These are phyloP conservation scores for Zaprionus nigranus DNA, from an alignment of 1,140 invertebrate genomes.

Conservation along the genomic window DNA sequence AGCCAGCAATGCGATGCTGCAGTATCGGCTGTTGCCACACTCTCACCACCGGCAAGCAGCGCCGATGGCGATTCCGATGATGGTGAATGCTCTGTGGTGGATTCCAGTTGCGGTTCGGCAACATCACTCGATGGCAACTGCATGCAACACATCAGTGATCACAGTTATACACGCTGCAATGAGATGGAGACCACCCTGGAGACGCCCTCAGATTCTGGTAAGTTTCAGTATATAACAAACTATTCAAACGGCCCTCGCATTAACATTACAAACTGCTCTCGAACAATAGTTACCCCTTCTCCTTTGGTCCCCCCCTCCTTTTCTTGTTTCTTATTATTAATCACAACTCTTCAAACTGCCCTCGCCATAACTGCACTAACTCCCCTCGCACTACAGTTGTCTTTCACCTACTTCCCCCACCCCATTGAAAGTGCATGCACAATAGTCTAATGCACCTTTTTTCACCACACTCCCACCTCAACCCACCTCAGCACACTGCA, in stretches of 20 bases:
- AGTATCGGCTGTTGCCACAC: slow-evolving; percentile 2
- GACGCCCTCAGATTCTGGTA: slow-evolving; percentile 94
- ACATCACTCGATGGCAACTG: slow-evolving; percentile 45
- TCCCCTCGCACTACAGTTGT: too few relatives aligned
- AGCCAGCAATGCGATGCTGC: slow-evolving; percentile 32
- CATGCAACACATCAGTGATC: slow-evolving; percentile 86
- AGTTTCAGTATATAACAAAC: slow-evolving; percentile 73
- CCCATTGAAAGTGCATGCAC: too few relatives aligned
- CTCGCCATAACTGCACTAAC: not conserved
- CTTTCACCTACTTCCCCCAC: too few relatives aligned
- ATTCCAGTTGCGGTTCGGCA: slow-evolving; percentile 36
- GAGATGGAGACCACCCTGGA: slow-evolving; percentile 87
- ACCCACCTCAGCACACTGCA: not conserved
- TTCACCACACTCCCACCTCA: not conserved
- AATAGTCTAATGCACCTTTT: not conserved
- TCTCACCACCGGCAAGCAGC: slow-evolving; percentile 50
- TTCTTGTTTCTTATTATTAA: too few relatives aligned
- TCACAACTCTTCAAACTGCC: not conserved
- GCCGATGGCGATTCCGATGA: slow-evolving; percentile 77
- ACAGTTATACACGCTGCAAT: slow-evolving; percentile 88
- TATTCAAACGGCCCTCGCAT: not conserved
- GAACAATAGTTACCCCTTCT: not conserved
- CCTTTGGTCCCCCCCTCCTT: too few relatives aligned
- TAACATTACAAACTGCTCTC: not conserved
- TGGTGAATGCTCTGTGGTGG: slow-evolving; percentile 44